Evolutionary conservation across 2,113 vertebrate species (phyloP).

Genomic region (Ictidomys tridecemlineatus): DNA sequence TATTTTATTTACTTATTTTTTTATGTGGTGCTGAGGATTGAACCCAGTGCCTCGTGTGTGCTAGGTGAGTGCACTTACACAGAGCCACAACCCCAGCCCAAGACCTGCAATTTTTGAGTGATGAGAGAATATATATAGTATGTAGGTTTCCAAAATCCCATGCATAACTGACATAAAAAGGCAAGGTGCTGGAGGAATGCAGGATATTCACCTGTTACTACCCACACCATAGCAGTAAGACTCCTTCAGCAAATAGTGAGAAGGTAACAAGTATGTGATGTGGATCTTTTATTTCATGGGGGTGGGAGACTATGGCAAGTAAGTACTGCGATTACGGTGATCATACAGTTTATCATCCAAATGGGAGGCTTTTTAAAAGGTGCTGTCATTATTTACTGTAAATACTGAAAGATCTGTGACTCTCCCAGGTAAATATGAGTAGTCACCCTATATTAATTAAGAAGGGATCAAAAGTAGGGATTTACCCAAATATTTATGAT

Average conservation of each 20-base stretch:
- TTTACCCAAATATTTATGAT: background rate
- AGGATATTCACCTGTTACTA: background rate
- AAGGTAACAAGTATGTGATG: background rate
- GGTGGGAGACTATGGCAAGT: background rate
- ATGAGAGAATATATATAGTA: background rate
- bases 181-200: background rate
- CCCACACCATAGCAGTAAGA: rapidly evolving
- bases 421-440: background rate
- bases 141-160: background rate
- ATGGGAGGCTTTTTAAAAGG: background rate
- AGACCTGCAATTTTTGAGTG: conserved; percentile 5
- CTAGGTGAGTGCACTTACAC: too few species aligned
- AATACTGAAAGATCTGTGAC: background rate
- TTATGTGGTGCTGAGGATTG: too few species aligned
- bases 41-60: too few species aligned
- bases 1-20: too few species aligned
- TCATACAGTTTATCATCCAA: background rate
- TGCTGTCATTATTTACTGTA: background rate
- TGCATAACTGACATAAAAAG: background rate
- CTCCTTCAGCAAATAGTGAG: background rate
- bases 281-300: background rate
- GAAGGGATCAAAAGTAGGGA: background rate
- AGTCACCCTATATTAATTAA: background rate
- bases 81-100: background rate
- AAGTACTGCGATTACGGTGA: background rate